These are phyloP conservation scores for Lophotis ruficrista DNA, from an alignment of 2,113 vertebrate genomes.

Conservation along the genomic window DNA sequence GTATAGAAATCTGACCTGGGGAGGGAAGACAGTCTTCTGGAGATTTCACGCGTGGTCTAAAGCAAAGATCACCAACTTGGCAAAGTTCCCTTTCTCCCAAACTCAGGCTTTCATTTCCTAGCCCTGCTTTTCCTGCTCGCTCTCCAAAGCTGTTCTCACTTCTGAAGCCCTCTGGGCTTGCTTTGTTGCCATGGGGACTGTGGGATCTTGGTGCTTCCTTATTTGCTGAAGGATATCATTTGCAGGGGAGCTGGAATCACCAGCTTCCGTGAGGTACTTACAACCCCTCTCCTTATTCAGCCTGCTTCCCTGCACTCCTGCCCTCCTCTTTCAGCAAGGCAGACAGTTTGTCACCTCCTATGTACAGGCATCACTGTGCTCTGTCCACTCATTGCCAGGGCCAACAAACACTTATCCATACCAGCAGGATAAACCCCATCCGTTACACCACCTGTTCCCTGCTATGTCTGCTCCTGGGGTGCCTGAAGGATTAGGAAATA, in stretches of 20 bases:
- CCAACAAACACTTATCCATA: neutral
- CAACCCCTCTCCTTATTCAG: neutral
- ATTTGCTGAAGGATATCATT: constrained; percentile 10
- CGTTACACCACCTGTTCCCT: neutral
- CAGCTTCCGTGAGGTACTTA: neutral
- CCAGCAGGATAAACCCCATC: neutral
- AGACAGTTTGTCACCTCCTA: neutral
- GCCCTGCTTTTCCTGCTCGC: constrained; percentile 19
- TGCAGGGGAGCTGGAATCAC: neutral
- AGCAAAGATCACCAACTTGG: constrained; percentile 16
- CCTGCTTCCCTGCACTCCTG: neutral
- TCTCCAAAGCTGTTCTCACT: constrained; percentile 4
- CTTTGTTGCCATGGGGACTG: constrained; percentile 29
- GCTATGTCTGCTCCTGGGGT: neutral
- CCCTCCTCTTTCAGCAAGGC: neutral
- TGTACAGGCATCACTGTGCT: neutral
- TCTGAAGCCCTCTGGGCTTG: neutral
- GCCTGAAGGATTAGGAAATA: neutral
- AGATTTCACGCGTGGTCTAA: neutral
- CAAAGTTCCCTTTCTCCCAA: neutral
- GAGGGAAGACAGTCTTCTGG: neutral
- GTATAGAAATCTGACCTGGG: neutral
- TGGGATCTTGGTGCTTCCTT: constrained; percentile 18
- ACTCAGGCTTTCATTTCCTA: constrained; percentile 4
- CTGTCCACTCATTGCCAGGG: neutral